Evolutionary conservation across 2,113 vertebrate species (phyloP).

Genomic region (Apaloderma vittatum): DNA sequence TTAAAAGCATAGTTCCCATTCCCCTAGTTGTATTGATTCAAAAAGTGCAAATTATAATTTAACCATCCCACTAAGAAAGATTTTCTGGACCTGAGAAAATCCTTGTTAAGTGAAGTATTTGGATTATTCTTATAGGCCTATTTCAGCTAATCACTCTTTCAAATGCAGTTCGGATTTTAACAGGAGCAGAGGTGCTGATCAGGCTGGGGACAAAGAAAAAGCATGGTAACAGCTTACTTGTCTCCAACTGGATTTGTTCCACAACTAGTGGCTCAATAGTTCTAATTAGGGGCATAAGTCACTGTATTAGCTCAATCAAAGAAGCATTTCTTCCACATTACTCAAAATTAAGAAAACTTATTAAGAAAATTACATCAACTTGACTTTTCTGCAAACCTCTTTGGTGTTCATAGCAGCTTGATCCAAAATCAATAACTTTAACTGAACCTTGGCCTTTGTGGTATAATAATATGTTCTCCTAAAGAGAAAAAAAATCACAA

Average conservation of each 20-base stretch:
- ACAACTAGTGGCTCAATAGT: neutral
- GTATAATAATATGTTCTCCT: conserved; percentile 94
- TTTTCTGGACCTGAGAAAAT: neutral
- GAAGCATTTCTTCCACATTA: neutral
- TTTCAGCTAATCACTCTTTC: neutral
- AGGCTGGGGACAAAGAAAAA: neutral
- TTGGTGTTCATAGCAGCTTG: conserved; percentile 94
- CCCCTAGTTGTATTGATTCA: neutral
- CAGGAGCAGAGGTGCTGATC: neutral
- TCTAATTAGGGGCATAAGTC: neutral
- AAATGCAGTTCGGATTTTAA: neutral
- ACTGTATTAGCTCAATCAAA: neutral
- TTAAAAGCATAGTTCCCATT: neutral
- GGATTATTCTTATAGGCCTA: neutral
- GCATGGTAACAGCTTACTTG: neutral
- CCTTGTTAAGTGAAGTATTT: neutral
- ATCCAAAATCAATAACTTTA: conserved; percentile 97
- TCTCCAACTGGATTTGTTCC: neutral
- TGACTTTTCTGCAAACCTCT: conserved; percentile 84
- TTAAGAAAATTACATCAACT: conserved; percentile 72
- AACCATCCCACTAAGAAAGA: neutral
- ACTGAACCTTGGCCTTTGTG: conserved; percentile 91
- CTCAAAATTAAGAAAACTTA: conserved; percentile 48
- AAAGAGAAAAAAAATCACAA: neutral
- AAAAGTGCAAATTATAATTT: neutral